Base-by-base conservation (phyloP, 2,113 vertebrate genomes). In the Bubo bubo region DNA sequence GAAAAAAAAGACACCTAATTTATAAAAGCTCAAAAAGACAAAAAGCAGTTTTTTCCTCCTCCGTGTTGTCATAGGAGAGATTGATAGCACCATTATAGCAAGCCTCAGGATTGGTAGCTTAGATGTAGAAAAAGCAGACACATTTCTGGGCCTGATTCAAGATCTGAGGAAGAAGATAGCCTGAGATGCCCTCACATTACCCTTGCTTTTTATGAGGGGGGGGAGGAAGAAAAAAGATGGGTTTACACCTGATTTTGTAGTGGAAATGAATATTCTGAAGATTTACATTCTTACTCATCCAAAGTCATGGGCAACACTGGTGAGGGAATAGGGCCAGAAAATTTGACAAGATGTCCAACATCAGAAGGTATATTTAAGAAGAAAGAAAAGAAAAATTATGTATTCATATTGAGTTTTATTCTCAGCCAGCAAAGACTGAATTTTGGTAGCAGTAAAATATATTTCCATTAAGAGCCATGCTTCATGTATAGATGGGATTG, bases 1-100 rank as follows among this genome's bases (percentile, higher is more conserved):
- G 23, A 6, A 2, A 12, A 55, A 27, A 23, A 9, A 17, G 0
- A 32, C 11, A 52, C 4, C 8, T 60, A 49, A 68, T 88, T 72
- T 93, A 64, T 76, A 92, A 88, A 92, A 93, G 21, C 56, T 85
- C 50, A 91, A 45, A 87, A 68, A 66, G 82, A 88, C 62, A 92
- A 93, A 93, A 92, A 86, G 53, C 49, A 80, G 43, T 79, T 76
- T 95, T 88, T 90, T 83, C 58, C 95, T 95, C 91, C 94, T 92
- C 86, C 13, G 0, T 76, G 50, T 95, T 95, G 79, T 95, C 86
- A 90, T 50, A 73, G 43, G 21, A 83, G n/a, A 94, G 93, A 93
- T 93, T 90, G 94, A 96, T 90, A 75, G 49, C 88, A 85, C 77
- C 30, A 75, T 85, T 88, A 93, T 56, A 93, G 85, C 60, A 90